These are phyloP conservation scores for Halisarca cf. caerulea DNA, from an alignment of 37 sponge, comb jelly and placozoan species.

Conservation along the genomic window DNA sequence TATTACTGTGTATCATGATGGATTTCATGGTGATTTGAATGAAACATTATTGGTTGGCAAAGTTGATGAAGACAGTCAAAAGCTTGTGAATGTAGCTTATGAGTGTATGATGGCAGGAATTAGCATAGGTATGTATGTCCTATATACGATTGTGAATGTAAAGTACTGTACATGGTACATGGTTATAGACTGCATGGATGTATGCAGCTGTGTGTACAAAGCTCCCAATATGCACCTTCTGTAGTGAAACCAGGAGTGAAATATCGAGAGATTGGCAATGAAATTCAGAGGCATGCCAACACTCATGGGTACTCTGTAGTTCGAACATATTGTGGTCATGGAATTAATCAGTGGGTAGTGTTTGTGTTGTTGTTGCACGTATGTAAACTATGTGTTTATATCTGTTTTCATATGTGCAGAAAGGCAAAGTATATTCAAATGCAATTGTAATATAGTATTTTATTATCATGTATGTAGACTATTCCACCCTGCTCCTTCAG, in stretches of 20 bases:
- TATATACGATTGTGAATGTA: background rate
- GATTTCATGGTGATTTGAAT: conserved; percentile 96
- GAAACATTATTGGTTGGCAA: conserved; percentile 95
- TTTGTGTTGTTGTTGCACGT: background rate
- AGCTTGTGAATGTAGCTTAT: conserved; percentile 80
- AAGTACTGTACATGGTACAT: too few relatives aligned
- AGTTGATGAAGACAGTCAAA: conserved; percentile 71
- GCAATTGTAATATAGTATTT: background rate
- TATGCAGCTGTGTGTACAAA: background rate
- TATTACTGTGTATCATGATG: conserved; percentile 78
- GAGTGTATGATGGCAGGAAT: conserved; percentile 90
- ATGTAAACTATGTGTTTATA: background rate
- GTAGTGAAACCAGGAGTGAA: conserved; percentile 85
- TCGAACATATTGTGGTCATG: conserved; percentile 94
- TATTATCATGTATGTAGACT: conserved; percentile 39
- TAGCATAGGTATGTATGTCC: conserved; percentile 49
- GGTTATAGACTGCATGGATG: too few relatives aligned
- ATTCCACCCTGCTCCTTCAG: conserved; percentile 91
- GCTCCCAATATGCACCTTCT: background rate
- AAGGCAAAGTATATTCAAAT: too few relatives aligned
- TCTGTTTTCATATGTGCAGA: background rate
- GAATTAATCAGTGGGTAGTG: conserved; percentile 81
- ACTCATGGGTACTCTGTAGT: conserved; percentile 85
- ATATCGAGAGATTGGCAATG: conserved; percentile 87
- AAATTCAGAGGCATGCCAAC: conserved; percentile 85